Percentiles rank a stretch among this genome's conserved stretches.
phyloP scores from a whole-genome alignment of 2,888 invertebrate species.

The Dysmachus trigonus region DNA sequence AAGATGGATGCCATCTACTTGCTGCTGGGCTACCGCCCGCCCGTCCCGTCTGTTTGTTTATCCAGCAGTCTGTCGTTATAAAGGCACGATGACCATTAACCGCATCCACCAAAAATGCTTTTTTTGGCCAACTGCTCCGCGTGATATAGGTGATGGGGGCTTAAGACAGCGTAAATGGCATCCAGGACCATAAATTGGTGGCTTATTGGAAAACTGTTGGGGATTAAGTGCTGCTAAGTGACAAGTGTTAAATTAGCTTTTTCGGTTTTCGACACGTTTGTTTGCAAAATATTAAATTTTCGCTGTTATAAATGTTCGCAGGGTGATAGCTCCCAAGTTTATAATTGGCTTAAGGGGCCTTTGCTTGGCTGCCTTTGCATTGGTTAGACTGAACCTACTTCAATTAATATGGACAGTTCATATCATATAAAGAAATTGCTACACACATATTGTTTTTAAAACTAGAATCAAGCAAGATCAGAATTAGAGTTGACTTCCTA shows the following conservation, averaged over 20 bases:
- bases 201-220: conserved; percentile 53
- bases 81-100: conserved; percentile 37
- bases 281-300: conserved; percentile 33
- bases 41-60: conserved; percentile 32
- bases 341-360: not conserved
- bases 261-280: conserved; percentile 53
- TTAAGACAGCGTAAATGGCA: conserved; percentile 32
- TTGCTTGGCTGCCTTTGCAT: not conserved
- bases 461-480: no score
- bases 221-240: conserved; percentile 51
- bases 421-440: not conserved
- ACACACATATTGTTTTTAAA: no score
- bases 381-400: not conserved
- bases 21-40: conserved; percentile 9
- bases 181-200: conserved; percentile 53
- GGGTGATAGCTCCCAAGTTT: conserved; percentile 15
- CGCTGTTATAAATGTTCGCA: conserved; percentile 11
- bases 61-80: conserved; percentile 23
- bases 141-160: conserved; percentile 34
- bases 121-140: not conserved
- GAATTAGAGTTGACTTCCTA: no score
- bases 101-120: conserved; percentile 32
- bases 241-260: conserved; percentile 56
- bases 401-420: not conserved
- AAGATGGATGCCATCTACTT: not conserved